Percentiles rank a stretch among this genome's conserved stretches.
phyloP scores from a whole-genome alignment of 2,113 vertebrate genomes.

The Rallus limicola region DNA sequence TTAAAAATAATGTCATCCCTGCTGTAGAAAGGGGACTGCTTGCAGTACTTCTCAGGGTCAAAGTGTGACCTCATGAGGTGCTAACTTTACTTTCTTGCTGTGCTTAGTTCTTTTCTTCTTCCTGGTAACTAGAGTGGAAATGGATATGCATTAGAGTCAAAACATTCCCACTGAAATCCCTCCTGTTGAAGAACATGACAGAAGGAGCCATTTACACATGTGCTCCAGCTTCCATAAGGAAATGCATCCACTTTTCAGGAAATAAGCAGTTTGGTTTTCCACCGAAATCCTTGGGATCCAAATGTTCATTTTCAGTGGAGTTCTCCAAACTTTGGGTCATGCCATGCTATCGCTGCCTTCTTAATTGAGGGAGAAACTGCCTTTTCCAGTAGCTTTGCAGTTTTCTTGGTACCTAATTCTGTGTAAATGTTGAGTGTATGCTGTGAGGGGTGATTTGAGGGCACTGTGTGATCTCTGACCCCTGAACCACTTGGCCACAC shows the following conservation, averaged over 20 bases:
- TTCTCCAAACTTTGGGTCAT: background rate
- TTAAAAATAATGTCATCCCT: background rate
- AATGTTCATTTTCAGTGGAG: background rate
- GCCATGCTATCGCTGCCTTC: background rate
- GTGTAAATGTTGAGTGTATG: background rate
- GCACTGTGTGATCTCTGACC: background rate
- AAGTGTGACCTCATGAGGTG: background rate
- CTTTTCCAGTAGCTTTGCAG: background rate
- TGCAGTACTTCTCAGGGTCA: background rate
- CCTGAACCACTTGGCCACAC: background rate
- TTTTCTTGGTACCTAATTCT: background rate
- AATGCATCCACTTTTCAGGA: background rate
- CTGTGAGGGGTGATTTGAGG: background rate
- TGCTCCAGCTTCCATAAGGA: background rate
- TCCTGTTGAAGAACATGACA: background rate
- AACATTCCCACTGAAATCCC: background rate
- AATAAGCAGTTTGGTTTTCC: background rate
- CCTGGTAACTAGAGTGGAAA: background rate
- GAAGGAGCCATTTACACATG: background rate
- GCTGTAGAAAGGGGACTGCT: background rate
- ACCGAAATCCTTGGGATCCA: background rate
- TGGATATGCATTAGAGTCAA: background rate
- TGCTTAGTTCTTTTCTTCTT: background rate
- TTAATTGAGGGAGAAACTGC: background rate
- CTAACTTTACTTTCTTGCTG: background rate